Evolutionary conservation across 2,888 invertebrate genomes (phyloP).

Genomic region (Biston betularia): DNA sequence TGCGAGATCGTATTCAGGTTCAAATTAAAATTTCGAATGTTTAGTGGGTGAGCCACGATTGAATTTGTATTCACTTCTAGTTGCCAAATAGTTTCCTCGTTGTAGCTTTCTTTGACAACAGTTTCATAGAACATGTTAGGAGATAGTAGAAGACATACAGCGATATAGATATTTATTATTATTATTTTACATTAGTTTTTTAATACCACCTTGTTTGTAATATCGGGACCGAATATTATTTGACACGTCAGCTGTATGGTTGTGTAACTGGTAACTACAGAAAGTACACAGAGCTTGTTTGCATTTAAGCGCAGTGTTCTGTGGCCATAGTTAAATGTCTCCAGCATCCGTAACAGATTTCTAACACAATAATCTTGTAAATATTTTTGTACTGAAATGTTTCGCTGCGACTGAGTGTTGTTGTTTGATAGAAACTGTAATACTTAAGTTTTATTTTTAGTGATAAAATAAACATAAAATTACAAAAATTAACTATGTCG

Average conservation of each 20-base stretch:
- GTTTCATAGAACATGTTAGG: constrained; percentile 75
- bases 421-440: constrained; percentile 85
- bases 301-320: constrained; percentile 74
- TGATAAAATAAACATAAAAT: constrained; percentile 84
- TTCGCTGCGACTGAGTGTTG: constrained; percentile 83
- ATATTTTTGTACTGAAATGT: constrained; percentile 81
- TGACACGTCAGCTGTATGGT: constrained; percentile 48
- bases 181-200: constrained; percentile 67
- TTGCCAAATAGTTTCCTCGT: constrained; percentile 81
- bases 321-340: constrained; percentile 52
- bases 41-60: constrained; percentile 71
- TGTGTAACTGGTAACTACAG: constrained; percentile 40
- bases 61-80: constrained; percentile 78
- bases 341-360: constrained; percentile 21
- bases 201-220: constrained; percentile 53
- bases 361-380: constrained; percentile 67
- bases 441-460: constrained; percentile 85
- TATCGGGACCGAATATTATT: constrained; percentile 53
- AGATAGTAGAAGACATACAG: constrained; percentile 66
- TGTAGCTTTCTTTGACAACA: constrained; percentile 71
- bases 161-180: constrained; percentile 79
- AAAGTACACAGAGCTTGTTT: constrained; percentile 57
- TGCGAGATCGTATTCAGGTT: constrained; percentile 70
- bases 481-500: constrained; percentile 68
- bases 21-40: constrained; percentile 69